Base-by-base conservation (phyloP, 2,888 invertebrate species). In the Meandrusa payeni region DNA sequence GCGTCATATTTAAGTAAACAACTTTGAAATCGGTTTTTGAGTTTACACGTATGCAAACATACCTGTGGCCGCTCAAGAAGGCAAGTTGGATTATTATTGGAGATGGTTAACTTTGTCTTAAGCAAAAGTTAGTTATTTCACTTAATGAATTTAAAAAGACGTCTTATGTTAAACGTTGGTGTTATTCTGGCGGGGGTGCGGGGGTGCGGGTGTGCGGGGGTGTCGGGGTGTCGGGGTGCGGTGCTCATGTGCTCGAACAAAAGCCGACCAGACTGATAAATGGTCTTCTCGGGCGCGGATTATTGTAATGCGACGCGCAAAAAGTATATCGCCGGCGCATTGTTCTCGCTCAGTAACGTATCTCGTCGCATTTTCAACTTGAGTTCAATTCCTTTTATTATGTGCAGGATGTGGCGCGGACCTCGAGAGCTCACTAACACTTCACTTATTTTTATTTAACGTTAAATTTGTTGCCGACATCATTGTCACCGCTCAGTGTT, bases 191-290 rank as follows among this genome's bases (percentile, higher is more conserved):
- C 7, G 23, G 17, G 40, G 29, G 29, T 9, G 20, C 12, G 9
- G 20, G 12, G 22, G 11, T 2, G 33, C 12, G 22, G 12, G 11
- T 33, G 6, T 6, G 24, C 9, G 19, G 7, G 7, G 37, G 10
- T 27, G 19, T 10, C 27, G n/a, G 10, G 10, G 17, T 19, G 10
- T 26, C 26, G 19, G 17, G 5, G 31, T 10, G 36, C 26, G 19
- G 17, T 7, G 31, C 11, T 31, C 32, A 12, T 19, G 32, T 19
- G 26, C 40, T 20, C 34, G 31, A 43, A 50, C 51, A 50, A 52
- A 54, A 32, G 32, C 26, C 24, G 40, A 48, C 50, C 44, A 49
- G 47, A 48, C 47, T 52, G 52, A 55, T 52, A 55, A 55, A 55
- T 52, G 54, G 20, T 13, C 20, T 27, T 11, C 19, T 26, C 19